Base-by-base conservation (phyloP, 2,888 invertebrate species). In the Polyploca ridens region DNA sequence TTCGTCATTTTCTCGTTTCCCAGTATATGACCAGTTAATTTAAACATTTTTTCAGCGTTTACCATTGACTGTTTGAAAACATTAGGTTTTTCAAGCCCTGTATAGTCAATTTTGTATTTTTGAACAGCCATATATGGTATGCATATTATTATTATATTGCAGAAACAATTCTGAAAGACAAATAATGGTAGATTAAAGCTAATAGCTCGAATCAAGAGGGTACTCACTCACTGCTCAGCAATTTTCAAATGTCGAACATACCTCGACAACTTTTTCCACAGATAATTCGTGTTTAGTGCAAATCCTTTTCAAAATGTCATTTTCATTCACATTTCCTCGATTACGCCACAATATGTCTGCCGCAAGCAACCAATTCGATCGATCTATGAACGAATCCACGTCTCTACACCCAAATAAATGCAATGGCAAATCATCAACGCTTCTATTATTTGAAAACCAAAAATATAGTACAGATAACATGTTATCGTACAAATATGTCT, bases 341-440 rank as follows among this genome's bases (percentile, higher is more conserved):
- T 83, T 81, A n/a, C 78, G 72, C 90, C 91, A 94, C 64, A 93
- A 73, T 64, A 90, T 80, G 60, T 94, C 91, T 0, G 87, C 88
- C 0, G 92, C 83, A n/a, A 95, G 78, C 19, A 95, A 68, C 88
- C 91, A 93, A 62, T 90, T 89, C 66, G 92, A 79, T 71, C 95
- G 91, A 63, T 90, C 87, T 63, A 94, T 72, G 73, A 95, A 94
- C 8, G 75, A 68, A n/a, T 86, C 78, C 5, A 86, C 72, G 27
- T 76, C 82, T 14, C 84, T 71, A 68, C 86, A 93, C 10, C 88
- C 90, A 59, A 93, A 88, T 62, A 95, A 78, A 49, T 73, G 71
- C 58, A 92, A 81, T 0, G 95, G 95, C 62, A 95, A 89, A 16
- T 86, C 85, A n/a, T 87, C 79, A 3, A 94, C 69, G 3, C 77